Base-by-base conservation (phyloP, 2,797 vertebrate genomes). In the Falco biarmicus region DNA sequence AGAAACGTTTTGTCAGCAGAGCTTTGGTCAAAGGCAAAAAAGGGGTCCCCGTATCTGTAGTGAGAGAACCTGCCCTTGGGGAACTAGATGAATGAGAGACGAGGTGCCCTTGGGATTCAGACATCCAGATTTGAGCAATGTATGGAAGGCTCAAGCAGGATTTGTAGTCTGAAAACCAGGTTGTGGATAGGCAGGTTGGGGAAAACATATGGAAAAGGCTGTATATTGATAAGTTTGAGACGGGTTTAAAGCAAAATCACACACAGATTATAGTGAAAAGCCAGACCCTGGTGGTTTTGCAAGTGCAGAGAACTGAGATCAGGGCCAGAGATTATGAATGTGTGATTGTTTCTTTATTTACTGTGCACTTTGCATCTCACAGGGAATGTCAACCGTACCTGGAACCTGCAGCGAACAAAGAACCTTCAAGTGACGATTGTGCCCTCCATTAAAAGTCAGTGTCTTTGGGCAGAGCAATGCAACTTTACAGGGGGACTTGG, bases 341-440 rank as follows among this genome's bases (percentile, higher is more conserved):
- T 26, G 50, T 68, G 24, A 17, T 74, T 61, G 28, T 8, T 86
- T 90, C 89, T 59, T n/a, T 64, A 6, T 87, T 76, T 90, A 9
- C 50, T 90, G n/a, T 70, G 28, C 5, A 6, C 56, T 87, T 65
- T 94, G 16, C 50, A 39, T 87, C 34, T 88, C 85, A 48, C 90
- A 98, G 98, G 96, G 93, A 98, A 97, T 9, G 88, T 92, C 53
- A 98, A 98, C 92, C 97, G 97, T 43, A 98, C 98, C 45, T 98
- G 98, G 98, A 98, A 98, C 81, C 95, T 98, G 80, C 97, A 98
- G 79, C 84, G 98, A 64, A 97, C 90, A 5, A 98, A 98, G 96
- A 97, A 95, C 50, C 97, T 98, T 73, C 94, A 98, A 97, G 98
- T 98, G 87, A 98, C 85, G 0, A 91, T 98, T 77, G 96, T 97